Evolutionary conservation across 2,113 vertebrate species (phyloP).

Genomic region (Ictidomys tridecemlineatus): DNA sequence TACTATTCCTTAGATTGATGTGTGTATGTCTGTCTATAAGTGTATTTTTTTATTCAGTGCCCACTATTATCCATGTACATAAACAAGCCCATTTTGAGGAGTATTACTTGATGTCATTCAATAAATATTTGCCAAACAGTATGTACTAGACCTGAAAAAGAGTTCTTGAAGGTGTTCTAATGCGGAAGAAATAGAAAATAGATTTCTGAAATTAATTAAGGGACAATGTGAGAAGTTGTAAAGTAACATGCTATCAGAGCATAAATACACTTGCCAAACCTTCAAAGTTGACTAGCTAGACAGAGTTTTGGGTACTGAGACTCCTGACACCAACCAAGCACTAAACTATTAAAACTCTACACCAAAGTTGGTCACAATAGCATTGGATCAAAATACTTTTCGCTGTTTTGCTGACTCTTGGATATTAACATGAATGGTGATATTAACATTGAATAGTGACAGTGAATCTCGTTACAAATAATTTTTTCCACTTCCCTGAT

Average conservation of each 20-base stretch:
- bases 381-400: background rate
- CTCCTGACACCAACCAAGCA: background rate
- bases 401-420: background rate
- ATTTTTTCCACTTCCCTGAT: background rate
- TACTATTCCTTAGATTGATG: background rate
- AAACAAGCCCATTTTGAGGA: background rate
- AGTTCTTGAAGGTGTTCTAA: background rate
- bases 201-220: background rate
- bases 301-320: background rate
- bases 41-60: background rate
- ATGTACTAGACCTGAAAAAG: background rate
- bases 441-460: too few species aligned
- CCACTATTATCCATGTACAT: background rate
- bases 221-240: too few species aligned
- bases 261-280: rapidly evolving
- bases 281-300: too few species aligned
- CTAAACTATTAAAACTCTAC: background rate
- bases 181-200: background rate
- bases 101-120: background rate
- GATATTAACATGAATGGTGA: background rate
- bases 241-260: background rate
- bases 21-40: background rate
- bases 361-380: background rate
- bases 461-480: background rate
- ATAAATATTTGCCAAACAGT: background rate